Evolutionary conservation across 2,113 vertebrate genomes (phyloP).

Genomic region (Leptosomus discolor): DNA sequence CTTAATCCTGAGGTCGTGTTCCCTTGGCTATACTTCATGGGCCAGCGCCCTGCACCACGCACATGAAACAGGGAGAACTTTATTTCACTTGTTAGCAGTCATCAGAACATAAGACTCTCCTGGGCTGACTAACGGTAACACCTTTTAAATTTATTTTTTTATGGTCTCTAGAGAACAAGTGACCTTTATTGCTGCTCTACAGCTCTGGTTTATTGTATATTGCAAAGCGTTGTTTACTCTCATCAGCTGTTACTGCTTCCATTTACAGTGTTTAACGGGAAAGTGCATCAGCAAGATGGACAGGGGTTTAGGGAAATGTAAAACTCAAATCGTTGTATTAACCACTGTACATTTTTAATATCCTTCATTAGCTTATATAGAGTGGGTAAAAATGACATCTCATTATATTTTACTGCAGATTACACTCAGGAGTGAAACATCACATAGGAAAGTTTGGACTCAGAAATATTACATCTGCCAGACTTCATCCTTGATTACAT

Average conservation of each 20-base stretch:
- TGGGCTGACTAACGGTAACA: not conserved
- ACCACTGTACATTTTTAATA: not conserved
- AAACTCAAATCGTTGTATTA: not conserved
- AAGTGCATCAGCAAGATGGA: not conserved
- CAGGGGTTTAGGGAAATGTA: not conserved
- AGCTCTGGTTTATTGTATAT: not conserved
- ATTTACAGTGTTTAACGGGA: not conserved
- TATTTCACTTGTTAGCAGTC: not conserved
- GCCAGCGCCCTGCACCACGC: not conserved
- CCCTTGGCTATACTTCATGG: not conserved
- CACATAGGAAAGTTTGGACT: not conserved
- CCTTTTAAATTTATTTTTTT: not conserved
- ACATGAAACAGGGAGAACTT: not conserved
- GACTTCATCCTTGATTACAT: not conserved
- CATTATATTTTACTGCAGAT: not conserved
- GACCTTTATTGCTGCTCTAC: not conserved
- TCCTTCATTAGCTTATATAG: not conserved
- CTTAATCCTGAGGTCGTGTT: not conserved
- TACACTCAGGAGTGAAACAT: not conserved
- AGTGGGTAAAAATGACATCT: not conserved
- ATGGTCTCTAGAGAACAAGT: not conserved
- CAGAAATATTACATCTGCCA: not conserved
- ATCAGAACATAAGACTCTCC: not conserved
- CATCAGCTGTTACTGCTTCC: not conserved
- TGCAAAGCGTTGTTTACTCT: not conserved